Evolutionary conservation across 2,888 invertebrate genomes (phyloP), one percentile per base, ranked within the genome.

Genomic region (Rhingia campestris): DNA sequence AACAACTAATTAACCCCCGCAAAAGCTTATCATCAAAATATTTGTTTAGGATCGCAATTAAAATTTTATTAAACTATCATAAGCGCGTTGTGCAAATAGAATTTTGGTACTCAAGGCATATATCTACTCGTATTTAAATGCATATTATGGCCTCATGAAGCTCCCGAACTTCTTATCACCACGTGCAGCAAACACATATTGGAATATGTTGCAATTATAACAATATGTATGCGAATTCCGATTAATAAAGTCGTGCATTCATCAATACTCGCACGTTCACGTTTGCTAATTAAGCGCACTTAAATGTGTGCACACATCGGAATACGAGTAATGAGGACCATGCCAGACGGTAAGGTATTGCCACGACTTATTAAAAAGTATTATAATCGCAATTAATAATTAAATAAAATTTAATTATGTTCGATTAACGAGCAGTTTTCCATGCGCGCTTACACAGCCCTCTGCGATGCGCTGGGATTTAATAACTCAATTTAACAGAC

Each of bases 401-500:
- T 74, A 59, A 84, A 84, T 80, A 80, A 84, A 66, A 70, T 84
- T 84, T 80, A 84, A 84, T 84, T 84, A 84, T 80, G 80, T 84
- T 84, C 80, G 79, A 84, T 84, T 84, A 80, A 80, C 80, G 74
- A 49, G 47, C 69, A 12, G n/a, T 56, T 58, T 63, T 69, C 33
- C 61, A 49, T 33, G 6, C 35, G 37, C 45, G 5, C 30, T n/a
- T 39, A n/a, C 45, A 12, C n/a, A 41, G 33, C 10, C 4, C 35
- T 41, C 35, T 41, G 4, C 12, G 66, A 22, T 70, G 54, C 64
- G 70, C 77, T 73, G 41, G 45, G 22, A 73, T 69, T 80, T 84
- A 84, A 84, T 84, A 75, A 84, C 84, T 84, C 80, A 80, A 84
- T 84, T 75, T 56, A 49, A 80, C 70, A 80, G 84, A 80, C 84